Evolutionary conservation across 2,113 vertebrate species (phyloP).

Genomic region (Calypte anna): DNA sequence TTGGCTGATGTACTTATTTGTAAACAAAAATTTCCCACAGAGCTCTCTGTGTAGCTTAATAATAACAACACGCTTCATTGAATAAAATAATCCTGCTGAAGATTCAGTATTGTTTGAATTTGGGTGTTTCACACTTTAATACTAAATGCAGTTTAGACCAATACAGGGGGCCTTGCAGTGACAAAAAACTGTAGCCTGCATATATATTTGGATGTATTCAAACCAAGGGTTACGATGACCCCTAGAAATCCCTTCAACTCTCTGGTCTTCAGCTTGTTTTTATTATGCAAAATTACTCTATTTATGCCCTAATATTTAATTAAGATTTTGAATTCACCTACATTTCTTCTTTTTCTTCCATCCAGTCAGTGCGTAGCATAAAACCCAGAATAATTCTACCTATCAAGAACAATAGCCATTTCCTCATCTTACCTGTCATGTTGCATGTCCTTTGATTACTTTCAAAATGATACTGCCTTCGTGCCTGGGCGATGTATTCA

Average conservation of each 20-base stretch:
- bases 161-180: background rate
- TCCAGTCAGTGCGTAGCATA: background rate
- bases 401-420: background rate
- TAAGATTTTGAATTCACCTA: background rate
- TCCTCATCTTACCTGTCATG: conserved; percentile 88
- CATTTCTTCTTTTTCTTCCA: background rate
- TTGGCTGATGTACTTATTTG: background rate
- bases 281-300: background rate
- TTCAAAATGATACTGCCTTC: conserved; percentile 95
- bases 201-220: background rate
- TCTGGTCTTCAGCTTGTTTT: background rate
- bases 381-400: background rate
- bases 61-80: background rate
- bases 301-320: background rate
- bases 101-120: background rate
- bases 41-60: background rate
- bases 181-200: background rate
- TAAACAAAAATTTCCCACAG: background rate
- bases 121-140: background rate
- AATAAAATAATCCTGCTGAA: background rate
- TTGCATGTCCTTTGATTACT: conserved; percentile 99
- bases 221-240: background rate
- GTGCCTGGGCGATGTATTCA: conserved; percentile 92
- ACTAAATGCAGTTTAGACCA: background rate
- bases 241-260: background rate